Conservation (phyloP, 2,888 invertebrate species). For the Phlogophora meticulosa region DNA sequence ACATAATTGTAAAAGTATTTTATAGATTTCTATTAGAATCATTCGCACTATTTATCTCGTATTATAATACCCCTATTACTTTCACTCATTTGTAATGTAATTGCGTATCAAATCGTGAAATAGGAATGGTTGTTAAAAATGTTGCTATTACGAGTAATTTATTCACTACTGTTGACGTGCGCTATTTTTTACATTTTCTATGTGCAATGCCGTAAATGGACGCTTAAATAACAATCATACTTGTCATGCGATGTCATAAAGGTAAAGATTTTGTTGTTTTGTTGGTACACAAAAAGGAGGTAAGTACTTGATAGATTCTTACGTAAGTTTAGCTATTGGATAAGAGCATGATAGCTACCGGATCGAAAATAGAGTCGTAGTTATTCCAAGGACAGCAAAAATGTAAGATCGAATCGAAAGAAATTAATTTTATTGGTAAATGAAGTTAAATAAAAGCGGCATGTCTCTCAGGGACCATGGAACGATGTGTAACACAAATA, state of each 20-base stretch:
- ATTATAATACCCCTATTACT: conserved; percentile 54
- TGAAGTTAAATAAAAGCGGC: no score
- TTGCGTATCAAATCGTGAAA: conserved; percentile 52
- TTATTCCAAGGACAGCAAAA: no score
- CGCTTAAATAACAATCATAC: conserved; percentile 25
- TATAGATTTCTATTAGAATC: conserved; percentile 42
- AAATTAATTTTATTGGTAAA: no score
- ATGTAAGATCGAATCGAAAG: no score
- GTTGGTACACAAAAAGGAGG: not conserved
- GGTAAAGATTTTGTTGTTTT: conserved; percentile 5
- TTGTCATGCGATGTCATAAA: conserved; percentile 37
- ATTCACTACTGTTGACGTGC: conserved; percentile 25
- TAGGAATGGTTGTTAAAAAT: conserved; percentile 39
- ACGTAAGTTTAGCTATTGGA: conserved; percentile 8
- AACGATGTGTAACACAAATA: no score
- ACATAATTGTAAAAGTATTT: conserved; percentile 14
- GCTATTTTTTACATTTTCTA: conserved; percentile 32
- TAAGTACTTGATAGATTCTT: conserved; percentile 15
- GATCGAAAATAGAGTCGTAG: not conserved
- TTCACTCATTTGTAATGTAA: conserved; percentile 50
- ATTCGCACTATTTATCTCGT: conserved; percentile 39
- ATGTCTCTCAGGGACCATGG: no score
- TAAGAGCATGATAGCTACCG: not conserved
- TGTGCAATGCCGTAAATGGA: conserved; percentile 28
- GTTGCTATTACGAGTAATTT: conserved; percentile 36